These are phyloP conservation scores for Himalopsyche anomala DNA, from an alignment of 2,888 invertebrate species.

Conservation along the genomic window DNA sequence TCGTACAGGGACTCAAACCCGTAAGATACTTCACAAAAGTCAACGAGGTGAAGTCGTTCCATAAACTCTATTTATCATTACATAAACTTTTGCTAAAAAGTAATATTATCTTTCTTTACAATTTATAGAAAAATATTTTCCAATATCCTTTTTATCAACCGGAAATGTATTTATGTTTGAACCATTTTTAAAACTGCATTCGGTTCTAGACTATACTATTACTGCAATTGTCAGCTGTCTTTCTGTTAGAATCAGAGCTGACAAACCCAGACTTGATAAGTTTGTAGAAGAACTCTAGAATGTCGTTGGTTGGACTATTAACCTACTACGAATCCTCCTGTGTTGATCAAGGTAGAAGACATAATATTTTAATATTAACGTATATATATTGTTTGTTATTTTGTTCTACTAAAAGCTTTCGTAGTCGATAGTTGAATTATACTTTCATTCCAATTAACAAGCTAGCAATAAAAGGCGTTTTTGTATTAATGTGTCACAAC, in stretches of 20 bases:
- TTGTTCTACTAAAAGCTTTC: too few relatives aligned
- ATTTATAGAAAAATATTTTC: not conserved
- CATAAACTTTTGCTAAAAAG: too few relatives aligned
- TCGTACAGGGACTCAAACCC: too few relatives aligned
- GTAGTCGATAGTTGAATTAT: too few relatives aligned
- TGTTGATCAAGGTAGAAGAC: not conserved
- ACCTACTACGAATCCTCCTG: not conserved
- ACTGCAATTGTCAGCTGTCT: slow-evolving; percentile 25
- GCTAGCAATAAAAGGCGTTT: too few relatives aligned
- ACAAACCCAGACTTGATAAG: not conserved
- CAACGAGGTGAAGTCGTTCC: too few relatives aligned
- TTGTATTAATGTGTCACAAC: too few relatives aligned
- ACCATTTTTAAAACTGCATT: not conserved
- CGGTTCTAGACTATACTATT: not conserved
- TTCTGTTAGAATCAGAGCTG: not conserved
- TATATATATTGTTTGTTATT: too few relatives aligned
- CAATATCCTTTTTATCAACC: not conserved
- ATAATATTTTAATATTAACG: not conserved
- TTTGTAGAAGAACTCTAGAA: not conserved
- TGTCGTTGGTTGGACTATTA: slow-evolving; percentile 4
- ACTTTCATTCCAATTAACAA: too few relatives aligned
- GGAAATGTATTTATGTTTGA: not conserved
- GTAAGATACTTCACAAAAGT: too few relatives aligned
- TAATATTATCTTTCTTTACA: too few relatives aligned
- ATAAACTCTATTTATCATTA: too few relatives aligned